Base-by-base conservation (phyloP, 2,113 vertebrate species). In the Leiothrix lutea region DNA sequence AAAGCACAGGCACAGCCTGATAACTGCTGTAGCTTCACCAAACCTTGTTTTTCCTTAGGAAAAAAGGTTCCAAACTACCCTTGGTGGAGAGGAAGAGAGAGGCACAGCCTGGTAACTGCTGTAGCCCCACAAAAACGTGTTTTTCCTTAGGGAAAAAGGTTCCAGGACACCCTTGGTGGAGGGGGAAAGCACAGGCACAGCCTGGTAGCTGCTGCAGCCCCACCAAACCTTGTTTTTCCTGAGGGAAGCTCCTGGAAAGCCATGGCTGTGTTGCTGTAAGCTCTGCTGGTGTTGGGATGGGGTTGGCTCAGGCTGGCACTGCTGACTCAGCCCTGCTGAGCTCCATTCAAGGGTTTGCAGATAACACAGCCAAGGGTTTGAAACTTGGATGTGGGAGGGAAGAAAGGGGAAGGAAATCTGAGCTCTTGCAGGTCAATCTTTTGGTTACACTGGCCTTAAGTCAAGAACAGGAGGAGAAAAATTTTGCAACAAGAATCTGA, bases 371-470 rank as follows among this genome's bases (percentile, higher is more conserved):
- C 5, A 21, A 33, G 40, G 42, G 19, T 24, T 50, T 77, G 51
- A 42, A 33, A 38, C 86, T 42, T 11, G 65, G 79, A 56, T 78
- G 70, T 17, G 44, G 92, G 81, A 92, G 85, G 80, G 60, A 82
- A 92, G 82, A 93, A 96, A 92, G 69, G 80, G 96, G 95, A 97
- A 97, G 96, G 95, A 97, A 96, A 97, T 96, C 86, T 84, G 90
- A 96, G 94, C 95, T 69, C 47, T 56, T 61, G 75, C 40, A 95
- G 95, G 90, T 94, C 92, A 95, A 19, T 57, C 72, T 71, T 86
- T 72, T 96, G 92, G 93, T 95, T 96, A 92, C 80, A 3, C 78
- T 96, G 96, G 95, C 90, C 13, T 69, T 24, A 65, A 92, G 77
- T 84, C 93, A 96, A 86, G 72, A 95, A 57, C 64, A 21, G 86